phyloP scores from a whole-genome alignment of 1,140 invertebrate species.

The Centruroides vittatus region DNA sequence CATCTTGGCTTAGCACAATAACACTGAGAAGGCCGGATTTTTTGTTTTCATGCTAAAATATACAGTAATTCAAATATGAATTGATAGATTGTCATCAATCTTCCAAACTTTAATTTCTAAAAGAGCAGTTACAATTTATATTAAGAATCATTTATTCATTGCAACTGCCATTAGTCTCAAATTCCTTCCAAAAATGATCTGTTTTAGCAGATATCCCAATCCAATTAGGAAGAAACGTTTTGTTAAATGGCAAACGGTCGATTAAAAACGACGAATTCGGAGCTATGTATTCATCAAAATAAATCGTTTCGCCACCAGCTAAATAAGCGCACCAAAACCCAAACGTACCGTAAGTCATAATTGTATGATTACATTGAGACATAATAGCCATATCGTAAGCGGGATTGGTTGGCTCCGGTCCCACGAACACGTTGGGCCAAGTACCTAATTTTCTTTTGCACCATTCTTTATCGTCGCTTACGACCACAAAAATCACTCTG shows the following conservation, averaged over 20 bases:
- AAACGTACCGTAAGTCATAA: slow-evolving; percentile 28
- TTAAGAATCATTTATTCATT: too few species aligned
- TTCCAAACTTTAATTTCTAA: too few species aligned
- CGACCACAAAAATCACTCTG: slow-evolving; percentile 38
- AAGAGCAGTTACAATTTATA: too few species aligned
- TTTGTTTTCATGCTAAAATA: too few species aligned
- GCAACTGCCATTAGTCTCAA: too few species aligned
- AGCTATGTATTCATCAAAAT: slow-evolving; percentile 17
- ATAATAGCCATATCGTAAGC: slow-evolving; percentile 26
- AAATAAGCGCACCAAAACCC: slow-evolving; percentile 30
- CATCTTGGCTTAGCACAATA: too few species aligned
- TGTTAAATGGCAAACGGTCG: neutral
- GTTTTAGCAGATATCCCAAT: slow-evolving; percentile 6
- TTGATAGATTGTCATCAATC: too few species aligned
- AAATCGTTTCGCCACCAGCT: slow-evolving; percentile 24
- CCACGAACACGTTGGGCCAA: slow-evolving; percentile 19
- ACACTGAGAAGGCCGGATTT: too few species aligned
- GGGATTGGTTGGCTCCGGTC: slow-evolving; percentile 4
- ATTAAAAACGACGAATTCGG: neutral
- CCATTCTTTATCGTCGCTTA: slow-evolving; percentile 46
- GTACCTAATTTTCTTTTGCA: slow-evolving; percentile 29
- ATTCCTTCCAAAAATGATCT: slow-evolving; percentile 2
- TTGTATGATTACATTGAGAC: slow-evolving; percentile 23
- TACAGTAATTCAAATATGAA: too few species aligned
- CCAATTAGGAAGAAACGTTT: slow-evolving; percentile 9